Evolutionary conservation across 2,113 vertebrate species (phyloP), one percentile per base, ranked within the genome.

Genomic region (Nothobranchius furzeri): DNA sequence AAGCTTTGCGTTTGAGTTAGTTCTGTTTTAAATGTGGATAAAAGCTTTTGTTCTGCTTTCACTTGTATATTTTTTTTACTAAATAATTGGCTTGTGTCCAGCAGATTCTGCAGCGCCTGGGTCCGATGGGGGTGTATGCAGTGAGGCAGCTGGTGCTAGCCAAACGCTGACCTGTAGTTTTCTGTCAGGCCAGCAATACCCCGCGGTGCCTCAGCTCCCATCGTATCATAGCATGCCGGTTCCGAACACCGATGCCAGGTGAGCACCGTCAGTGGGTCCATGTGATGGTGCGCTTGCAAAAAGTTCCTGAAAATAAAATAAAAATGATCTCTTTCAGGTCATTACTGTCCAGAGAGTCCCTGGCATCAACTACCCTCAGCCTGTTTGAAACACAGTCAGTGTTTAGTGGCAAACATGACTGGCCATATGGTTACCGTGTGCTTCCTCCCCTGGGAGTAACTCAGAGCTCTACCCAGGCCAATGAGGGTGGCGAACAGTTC

Each of bases 211-310:
- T 75, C 88, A 89, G 78, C 89, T 84, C 64, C 91, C 93, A 52
- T 88, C 93, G 81, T 87, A 88, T 85, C 88, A 92, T 49, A 90
- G 86, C 70, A 86, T 91, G 81, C 89, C 88, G 43, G 83, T 90
- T 83, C 92, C 94, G 77, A 85, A 92, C 79, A 91, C 93, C 53
- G 94, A 97, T 80, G 90, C 91, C 92, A 97, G 96, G 96, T 99
- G 79, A 87, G 90, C n/a, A 12, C 57, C 60, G 45, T 63, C 42
- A 56, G 24, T 57, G 45, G 15, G 9, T 45, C 37, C 12, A 64
- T 42, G 55, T 49, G 9, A 59, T 49, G 25, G 73, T 49, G 30
- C 56, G 48, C 47, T 64, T 43, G 3, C 30, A 62, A 43, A 64
- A 59, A 57, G 37, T 62, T 40, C 36, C 46, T 81, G 30, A 30